Evolutionary conservation across 2,797 vertebrate genomes (phyloP).

Genomic region (Numenius phaeopus): DNA sequence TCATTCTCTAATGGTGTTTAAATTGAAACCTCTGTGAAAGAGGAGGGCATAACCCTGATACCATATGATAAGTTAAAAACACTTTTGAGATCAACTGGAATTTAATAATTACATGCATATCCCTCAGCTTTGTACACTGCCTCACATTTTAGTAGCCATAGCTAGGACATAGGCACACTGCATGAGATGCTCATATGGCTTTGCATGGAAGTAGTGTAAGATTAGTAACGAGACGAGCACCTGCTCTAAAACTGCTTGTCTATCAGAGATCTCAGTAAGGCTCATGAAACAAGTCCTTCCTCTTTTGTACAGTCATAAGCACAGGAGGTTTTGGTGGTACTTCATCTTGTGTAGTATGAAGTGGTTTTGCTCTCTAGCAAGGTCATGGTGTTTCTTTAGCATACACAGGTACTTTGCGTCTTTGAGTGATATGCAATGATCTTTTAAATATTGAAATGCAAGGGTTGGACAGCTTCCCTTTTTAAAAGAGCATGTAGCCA

Average conservation of each 20-base stretch:
- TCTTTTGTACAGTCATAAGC: not conserved
- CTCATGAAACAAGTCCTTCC: not conserved
- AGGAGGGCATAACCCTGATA: not conserved
- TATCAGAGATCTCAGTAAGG: not conserved
- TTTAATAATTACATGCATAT: accelerated
- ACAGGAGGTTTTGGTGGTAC: not conserved
- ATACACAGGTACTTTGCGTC: not conserved
- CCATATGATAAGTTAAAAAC: not conserved
- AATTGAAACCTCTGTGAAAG: not conserved
- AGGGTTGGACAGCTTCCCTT: not conserved
- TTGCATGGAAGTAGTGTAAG: not conserved
- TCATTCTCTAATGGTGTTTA: not conserved
- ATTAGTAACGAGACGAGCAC: not conserved
- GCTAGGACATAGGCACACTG: not conserved
- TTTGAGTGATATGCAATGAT: not conserved
- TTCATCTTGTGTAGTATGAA: not conserved
- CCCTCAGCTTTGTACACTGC: not conserved
- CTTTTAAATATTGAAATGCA: not conserved
- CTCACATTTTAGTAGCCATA: not conserved
- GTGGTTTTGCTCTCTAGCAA: not conserved
- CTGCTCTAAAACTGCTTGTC: not conserved
- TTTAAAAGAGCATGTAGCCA: not conserved
- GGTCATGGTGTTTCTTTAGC: not conserved
- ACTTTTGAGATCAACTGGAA: not conserved
- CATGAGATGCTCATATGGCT: not conserved